A percentile compares a stretch with the other conserved stretches of the same genome.
These are phyloP conservation scores for Anoplolepis gracilipes DNA, from an alignment of 1,140 invertebrate genomes.

Conservation along the genomic window DNA sequence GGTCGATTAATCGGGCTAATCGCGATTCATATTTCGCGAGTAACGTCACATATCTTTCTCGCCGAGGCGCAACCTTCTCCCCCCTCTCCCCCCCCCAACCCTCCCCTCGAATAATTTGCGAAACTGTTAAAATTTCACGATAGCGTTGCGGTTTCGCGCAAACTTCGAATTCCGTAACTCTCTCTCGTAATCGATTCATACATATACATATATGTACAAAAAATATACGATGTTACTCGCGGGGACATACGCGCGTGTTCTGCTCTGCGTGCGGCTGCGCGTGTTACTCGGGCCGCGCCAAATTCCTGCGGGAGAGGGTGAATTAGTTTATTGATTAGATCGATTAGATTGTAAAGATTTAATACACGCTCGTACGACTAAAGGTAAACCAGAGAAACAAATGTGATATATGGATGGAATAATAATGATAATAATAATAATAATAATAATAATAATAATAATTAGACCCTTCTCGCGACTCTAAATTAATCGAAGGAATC, in stretches of 20 bases:
- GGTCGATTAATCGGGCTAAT: constrained; percentile 47
- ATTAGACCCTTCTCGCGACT: background rate
- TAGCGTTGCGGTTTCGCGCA: too few species aligned
- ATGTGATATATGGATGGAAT: background rate
- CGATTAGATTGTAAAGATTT: background rate
- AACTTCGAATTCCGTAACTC: too few species aligned
- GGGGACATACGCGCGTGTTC: background rate
- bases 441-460: too few species aligned
- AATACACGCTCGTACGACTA: background rate
- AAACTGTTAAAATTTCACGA: background rate
- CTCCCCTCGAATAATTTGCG: background rate
- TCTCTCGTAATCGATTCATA: background rate
- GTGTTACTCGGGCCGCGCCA: constrained; percentile 20
- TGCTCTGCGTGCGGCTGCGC: background rate
- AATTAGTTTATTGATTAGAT: background rate
- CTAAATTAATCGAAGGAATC: background rate
- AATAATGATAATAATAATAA: too few species aligned
- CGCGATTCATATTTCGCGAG: constrained; percentile 29
- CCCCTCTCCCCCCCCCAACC: too few species aligned
- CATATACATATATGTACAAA: background rate
- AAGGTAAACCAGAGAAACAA: background rate
- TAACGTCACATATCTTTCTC: background rate
- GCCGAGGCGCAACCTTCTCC: too few species aligned
- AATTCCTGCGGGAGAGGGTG: too few species aligned
- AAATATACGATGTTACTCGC: constrained; percentile 24